Evolutionary conservation across 1,140 invertebrate species (phyloP).

Genomic region (Brachionus koreanus): DNA sequence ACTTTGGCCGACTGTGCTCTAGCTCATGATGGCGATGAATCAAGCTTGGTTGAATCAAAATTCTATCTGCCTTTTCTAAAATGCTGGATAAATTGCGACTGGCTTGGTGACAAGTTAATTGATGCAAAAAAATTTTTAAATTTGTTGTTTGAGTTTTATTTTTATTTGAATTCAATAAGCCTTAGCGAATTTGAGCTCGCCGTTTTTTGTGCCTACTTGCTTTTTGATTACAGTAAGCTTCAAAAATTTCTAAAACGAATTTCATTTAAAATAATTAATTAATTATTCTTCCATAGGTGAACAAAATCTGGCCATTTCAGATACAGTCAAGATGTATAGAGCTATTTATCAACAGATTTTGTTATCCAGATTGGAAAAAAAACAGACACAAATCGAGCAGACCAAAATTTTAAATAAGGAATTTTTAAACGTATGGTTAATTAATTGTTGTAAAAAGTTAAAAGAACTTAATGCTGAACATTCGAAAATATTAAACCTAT

Average conservation of each 20-base stretch:
- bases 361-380: constrained; percentile 15
- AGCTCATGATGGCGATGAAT: neutral
- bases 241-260: neutral
- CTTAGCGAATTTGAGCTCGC: neutral
- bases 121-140: constrained; percentile 9
- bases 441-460: constrained; percentile 14
- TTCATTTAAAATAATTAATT: neutral
- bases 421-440: constrained; percentile 10
- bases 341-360: constrained; percentile 9
- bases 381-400: neutral
- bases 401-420: constrained; percentile 25
- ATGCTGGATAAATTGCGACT: neutral
- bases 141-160: constrained; percentile 40
- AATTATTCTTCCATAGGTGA: neutral
- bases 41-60: neutral
- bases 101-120: neutral
- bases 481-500: neutral
- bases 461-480: constrained; percentile 33
- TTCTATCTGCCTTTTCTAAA: neutral
- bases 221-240: constrained; percentile 6
- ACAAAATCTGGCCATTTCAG: neutral
- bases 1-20: constrained; percentile 21
- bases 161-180: constrained; percentile 23
- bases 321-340: neutral
- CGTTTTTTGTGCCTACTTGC: neutral